phyloP scores from a whole-genome alignment of 2,888 invertebrate species.

The Heliconius charithonia region DNA sequence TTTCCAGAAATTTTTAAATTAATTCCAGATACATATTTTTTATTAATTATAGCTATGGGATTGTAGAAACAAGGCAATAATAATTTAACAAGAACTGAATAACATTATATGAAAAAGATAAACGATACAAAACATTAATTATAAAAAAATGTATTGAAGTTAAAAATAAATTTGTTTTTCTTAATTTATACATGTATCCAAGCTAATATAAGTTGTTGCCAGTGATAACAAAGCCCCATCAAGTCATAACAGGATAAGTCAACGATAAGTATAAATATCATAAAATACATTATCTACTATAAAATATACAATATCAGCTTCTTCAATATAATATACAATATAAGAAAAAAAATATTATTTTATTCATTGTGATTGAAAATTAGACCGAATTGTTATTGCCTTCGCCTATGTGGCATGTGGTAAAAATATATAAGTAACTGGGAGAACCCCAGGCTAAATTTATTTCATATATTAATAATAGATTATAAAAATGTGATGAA shows the following conservation, averaged over 20 bases:
- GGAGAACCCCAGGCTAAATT: too few relatives aligned
- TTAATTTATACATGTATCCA: constrained; percentile 22
- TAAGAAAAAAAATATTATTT: not conserved
- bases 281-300: constrained; percentile 19
- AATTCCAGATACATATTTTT: too few relatives aligned
- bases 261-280: constrained; percentile 14
- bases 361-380: not conserved
- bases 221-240: constrained; percentile 20
- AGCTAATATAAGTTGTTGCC: constrained; percentile 5
- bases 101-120: not conserved
- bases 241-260: constrained; percentile 27
- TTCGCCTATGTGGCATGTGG: not conserved
- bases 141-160: constrained; percentile 14
- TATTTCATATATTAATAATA: not conserved
- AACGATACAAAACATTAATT: constrained; percentile 1
- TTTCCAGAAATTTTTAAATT: too few relatives aligned
- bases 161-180: constrained; percentile 26
- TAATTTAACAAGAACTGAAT: constrained; percentile 4
- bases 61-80: not conserved
- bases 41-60: not conserved
- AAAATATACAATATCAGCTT: constrained; percentile 1
- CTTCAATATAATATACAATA: not conserved
- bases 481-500: not conserved
- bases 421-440: not conserved
- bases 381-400: not conserved